A percentile compares a stretch with the other conserved stretches of the same genome.
phyloP scores from a whole-genome alignment of 2,888 invertebrate genomes.

The Hemicrepidius hirtus region DNA sequence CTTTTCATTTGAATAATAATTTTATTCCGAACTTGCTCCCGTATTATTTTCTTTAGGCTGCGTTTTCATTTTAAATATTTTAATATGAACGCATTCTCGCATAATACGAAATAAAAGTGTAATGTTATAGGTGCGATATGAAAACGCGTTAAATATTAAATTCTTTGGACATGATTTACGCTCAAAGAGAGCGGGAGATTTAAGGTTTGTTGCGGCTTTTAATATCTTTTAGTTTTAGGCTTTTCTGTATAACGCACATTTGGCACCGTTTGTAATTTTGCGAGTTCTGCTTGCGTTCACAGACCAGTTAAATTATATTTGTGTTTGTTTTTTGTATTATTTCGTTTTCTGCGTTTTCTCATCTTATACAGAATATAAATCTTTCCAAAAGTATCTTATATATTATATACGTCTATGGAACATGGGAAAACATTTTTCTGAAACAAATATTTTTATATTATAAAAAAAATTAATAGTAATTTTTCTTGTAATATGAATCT shows the following conservation, averaged over 20 bases:
- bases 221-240: constrained; percentile 44
- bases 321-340: constrained; percentile 26
- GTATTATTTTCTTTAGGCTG: constrained; percentile 64
- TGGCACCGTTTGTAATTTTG: constrained; percentile 31
- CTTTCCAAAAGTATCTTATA: constrained; percentile 2
- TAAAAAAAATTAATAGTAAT: neutral
- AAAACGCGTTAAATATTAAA: constrained; percentile 51
- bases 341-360: constrained; percentile 5
- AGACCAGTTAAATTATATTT: constrained; percentile 22
- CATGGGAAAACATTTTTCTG: neutral
- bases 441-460: neutral
- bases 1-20: constrained; percentile 69
- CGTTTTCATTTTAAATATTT: constrained; percentile 67
- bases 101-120: constrained; percentile 57
- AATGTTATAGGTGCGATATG: constrained; percentile 48
- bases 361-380: constrained; percentile 11
- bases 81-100: constrained; percentile 63
- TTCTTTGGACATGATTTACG: constrained; percentile 49
- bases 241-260: constrained; percentile 35
- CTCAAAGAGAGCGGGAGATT: constrained; percentile 36
- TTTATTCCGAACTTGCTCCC: constrained; percentile 66
- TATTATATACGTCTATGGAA: neutral
- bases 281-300: constrained; percentile 11
- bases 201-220: constrained; percentile 44
- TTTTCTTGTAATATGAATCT: no score